Evolutionary conservation across 2,888 invertebrate genomes (phyloP), one percentile per base, ranked within the genome.

Genomic region (Catocala sponsa): DNA sequence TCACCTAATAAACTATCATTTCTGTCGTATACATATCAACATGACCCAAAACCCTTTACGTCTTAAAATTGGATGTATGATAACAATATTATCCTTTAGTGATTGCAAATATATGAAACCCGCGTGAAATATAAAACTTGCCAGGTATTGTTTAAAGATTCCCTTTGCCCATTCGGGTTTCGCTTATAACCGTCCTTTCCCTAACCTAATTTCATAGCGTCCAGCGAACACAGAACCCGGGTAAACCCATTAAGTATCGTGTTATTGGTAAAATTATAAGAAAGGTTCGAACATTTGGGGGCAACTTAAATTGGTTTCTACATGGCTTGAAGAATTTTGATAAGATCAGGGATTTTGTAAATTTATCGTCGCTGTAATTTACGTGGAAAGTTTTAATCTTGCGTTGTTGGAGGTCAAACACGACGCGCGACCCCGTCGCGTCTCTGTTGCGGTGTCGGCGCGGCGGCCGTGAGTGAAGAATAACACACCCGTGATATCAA

Each of bases 341-440:
- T 82, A 80, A 80, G 76, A 82, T 82, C 79, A 59, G 74, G 80
- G 76, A 78, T 72, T 75, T 77, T 51, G 68, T 68, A 72, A 80
- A 83, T 82, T 82, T 81, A 82, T 74, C 77, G 79, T 61, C 60
- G 67, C 58, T 65, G 65, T 76, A 80, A 83, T 78, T 78, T 82
- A 76, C 65, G 68, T 55, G 68, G 63, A 54, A 78, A 79, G 76
- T 80, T 82, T 75, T 73, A 82, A 81, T 79, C 68, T 76, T 59
- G 64, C 67, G 59, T 65, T 63, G 59, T 74, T 61, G 59, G 53
- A 41, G 63, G 50, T 59, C 43, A 55, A 42, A 6, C 7, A 38
- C 35, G 35, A 7, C 7, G 9, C 35, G 35, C 35, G 9, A 1
- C 7, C 35, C 6, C 35, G 35, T 9, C 6, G 9, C 35, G 35